Conservation (phyloP, 2,888 invertebrate species). For the Crepidodera aurea region DNA sequence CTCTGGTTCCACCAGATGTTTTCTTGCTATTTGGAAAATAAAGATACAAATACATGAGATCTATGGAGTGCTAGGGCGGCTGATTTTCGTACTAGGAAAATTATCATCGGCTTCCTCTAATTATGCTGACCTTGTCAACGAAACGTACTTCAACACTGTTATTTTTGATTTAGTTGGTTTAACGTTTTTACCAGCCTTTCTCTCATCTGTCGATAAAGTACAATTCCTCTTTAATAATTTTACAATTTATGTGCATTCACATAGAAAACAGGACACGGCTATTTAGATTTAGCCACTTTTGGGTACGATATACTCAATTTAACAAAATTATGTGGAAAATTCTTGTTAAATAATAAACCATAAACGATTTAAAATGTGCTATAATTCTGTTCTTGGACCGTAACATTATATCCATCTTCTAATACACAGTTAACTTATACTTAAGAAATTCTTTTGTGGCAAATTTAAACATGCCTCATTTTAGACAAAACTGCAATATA, state of each 20-base stretch:
- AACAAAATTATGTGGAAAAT: conserved; percentile 5
- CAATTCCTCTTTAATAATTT: too few species aligned
- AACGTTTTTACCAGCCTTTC: too few species aligned
- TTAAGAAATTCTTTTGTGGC: neutral
- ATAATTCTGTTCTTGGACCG: conserved; percentile 2
- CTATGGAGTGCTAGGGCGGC: too few species aligned
- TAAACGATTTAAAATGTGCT: conserved; percentile 5
- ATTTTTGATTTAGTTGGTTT: too few species aligned
- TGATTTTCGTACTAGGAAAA: too few species aligned
- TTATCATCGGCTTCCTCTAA: too few species aligned
- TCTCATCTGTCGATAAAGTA: too few species aligned
- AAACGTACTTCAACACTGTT: too few species aligned
- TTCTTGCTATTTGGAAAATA: too few species aligned
- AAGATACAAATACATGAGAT: too few species aligned
- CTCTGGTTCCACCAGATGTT: too few species aligned
- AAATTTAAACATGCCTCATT: neutral
- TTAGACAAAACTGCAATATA: neutral
- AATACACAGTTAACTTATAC: conserved; percentile 3
- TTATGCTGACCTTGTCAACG: too few species aligned
- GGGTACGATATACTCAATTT: conserved; percentile 10
- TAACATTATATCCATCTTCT: conserved; percentile 1
- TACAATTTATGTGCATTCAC: neutral
- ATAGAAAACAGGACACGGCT: neutral
- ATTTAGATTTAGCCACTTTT: conserved; percentile 1
- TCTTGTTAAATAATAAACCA: conserved; percentile 5